Evolutionary conservation across 2,797 vertebrate species (phyloP), one percentile per base, ranked within the genome.

Genomic region (Zonotrichia albicollis): DNA sequence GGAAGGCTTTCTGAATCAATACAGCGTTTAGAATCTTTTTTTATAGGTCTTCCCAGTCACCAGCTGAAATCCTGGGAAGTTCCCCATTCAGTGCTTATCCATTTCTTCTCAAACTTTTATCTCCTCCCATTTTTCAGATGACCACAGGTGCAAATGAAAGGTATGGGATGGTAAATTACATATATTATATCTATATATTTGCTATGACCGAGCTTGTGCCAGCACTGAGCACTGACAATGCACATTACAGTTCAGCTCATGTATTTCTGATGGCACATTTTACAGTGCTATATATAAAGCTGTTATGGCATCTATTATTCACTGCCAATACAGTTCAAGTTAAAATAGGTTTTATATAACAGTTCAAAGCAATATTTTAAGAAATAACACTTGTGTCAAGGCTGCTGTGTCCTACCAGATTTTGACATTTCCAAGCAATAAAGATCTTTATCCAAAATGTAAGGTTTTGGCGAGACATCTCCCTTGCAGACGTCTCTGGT

Each of bases 241-340:
- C 90, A 95, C 92, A 94, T 93, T 92, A 60, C 92, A 93, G 90
- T 92, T 90, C 86, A 93, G 90, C 92, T 90, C 95, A 76, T 96
- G 94, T 90, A 94, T 80, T 96, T 92, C 95, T 95, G 90, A 96
- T 67, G 95, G 93, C 92, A 96, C 84, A 94, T 96, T 95, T 96
- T 95, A 95, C 95, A 93, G 71, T 79, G 75, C 90, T 96, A 96
- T 95, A 96, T 95, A 94, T 96, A 96, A 96, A 94, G 92, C 76
- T 96, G 96, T 96, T 95, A 96, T 96, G 95, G 90, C 90, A 96
- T 96, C 95, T 96, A 95, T 95, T 96, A 96, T 96, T 95, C 96
- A 96, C 94, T 96, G 96, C 94, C 95, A 96, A 95, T 96, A 96
- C 96, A 96, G 94, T 96, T 94, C 92, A 93, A 96, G 95, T 89